Base-by-base conservation (phyloP, 2,113 vertebrate genomes). In the Cephalophus harveyi region DNA sequence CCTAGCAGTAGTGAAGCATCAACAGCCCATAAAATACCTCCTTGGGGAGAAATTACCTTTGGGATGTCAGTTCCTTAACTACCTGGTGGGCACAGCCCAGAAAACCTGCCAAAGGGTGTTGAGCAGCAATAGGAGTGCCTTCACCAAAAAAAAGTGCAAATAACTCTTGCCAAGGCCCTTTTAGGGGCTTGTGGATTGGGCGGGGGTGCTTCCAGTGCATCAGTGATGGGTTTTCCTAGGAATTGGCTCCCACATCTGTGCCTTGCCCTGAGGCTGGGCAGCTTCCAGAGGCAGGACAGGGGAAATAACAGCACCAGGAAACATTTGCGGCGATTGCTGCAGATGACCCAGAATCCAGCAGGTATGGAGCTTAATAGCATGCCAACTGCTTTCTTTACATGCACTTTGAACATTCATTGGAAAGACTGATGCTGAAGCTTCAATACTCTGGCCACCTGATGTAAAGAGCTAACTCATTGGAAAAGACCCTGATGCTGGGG, bases 241-340 rank as follows among this genome's bases (percentile, higher is more conserved):
- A 71, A 71, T 5, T 2, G 14, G 46, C 40, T 16, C 40, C 90
- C 55, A 14, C 0, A 0, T 25, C 55, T 52, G 7, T 10, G 14
- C 48, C 46, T 19, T 6, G n/a, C 4, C 3, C 46, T 15, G 14
- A 19, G 17, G 36, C 50, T 30, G 3, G 76, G 48, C 8, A 28
- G 27, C 48, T 62, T 36, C 64, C 27, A 2, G 36, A 28, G 11
- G 21, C 16, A 50, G 59, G 67, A 52, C 23, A 11, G 15, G 59
- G 33, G 33, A 62, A 15, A 12, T 43, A 16, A 27, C 59, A 84
- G 50, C 71, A 1, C 19, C 13, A 1, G 1, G 33, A 50, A 52
- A 28, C 54, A 3, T 8, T 1, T 1, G 16, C 1, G 14, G 6
- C 40, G 48, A 67, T n/a, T 0, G 17, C 14, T 0, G 10, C 4